phyloP scores from a whole-genome alignment of 2,113 vertebrate species.

The Steatornis caripensis region DNA sequence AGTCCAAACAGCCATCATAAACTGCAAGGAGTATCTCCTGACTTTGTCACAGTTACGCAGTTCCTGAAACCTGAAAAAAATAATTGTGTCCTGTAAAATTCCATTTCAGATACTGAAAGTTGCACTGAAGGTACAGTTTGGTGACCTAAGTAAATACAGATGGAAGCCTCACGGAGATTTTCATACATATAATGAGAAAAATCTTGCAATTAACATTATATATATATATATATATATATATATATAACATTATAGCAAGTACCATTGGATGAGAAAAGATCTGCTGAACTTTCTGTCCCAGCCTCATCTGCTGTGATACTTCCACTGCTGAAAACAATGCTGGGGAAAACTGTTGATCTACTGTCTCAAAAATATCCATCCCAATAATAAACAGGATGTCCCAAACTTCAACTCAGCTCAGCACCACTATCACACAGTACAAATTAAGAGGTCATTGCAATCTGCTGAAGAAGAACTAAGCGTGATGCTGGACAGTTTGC shows the following conservation, averaged over 20 bases:
- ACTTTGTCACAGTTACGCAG: neutral
- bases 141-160: neutral
- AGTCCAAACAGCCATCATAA: neutral
- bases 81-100: neutral
- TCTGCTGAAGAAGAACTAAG: neutral
- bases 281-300: neutral
- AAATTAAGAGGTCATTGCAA: neutral
- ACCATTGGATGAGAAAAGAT: neutral
- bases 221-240: no score
- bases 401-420: neutral
- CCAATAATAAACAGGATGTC: neutral
- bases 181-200: neutral
- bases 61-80: neutral
- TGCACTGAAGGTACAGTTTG: neutral
- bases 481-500: neutral
- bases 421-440: neutral
- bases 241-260: no score
- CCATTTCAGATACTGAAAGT: neutral
- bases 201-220: neutral
- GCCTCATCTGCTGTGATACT: neutral
- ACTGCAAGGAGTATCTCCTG: neutral
- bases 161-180: neutral
- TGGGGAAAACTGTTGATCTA: neutral
- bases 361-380: neutral
- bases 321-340: neutral